Percentiles rank a stretch among this genome's conserved stretches.
Evolutionary conservation across 1,140 invertebrate genomes (phyloP).

Genomic region (Aphelenchoides besseyi): DNA sequence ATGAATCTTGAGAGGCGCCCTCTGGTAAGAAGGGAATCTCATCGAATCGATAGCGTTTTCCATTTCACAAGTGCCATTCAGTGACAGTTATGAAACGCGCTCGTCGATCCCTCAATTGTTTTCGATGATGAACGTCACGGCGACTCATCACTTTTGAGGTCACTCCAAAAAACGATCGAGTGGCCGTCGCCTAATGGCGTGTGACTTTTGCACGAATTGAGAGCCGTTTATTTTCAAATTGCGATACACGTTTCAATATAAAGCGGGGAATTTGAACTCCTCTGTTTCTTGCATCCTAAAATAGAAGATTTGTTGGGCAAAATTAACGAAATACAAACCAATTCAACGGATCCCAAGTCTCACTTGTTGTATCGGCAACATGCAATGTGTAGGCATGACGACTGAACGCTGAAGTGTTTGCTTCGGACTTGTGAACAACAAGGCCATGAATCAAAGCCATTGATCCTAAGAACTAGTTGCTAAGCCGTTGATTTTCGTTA

Average conservation of each 20-base stretch:
- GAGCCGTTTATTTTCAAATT: neutral
- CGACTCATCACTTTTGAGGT: too few relatives aligned
- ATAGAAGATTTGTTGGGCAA: neutral
- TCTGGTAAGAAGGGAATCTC: too few relatives aligned
- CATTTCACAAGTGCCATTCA: too few relatives aligned
- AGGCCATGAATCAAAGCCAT: conserved; percentile 84
- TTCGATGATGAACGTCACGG: too few relatives aligned
- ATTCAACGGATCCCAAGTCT: neutral
- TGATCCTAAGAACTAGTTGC: conserved; percentile 69
- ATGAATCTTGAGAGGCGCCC: too few relatives aligned
- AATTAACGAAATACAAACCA: neutral
- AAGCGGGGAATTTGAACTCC: neutral
- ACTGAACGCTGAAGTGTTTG: conserved; percentile 77
- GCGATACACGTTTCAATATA: neutral
- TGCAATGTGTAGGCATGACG: conserved; percentile 93
- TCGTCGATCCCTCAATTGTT: too few relatives aligned
- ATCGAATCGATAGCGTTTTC: too few relatives aligned
- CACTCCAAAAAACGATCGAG: conserved; percentile 1
- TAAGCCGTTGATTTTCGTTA: too few relatives aligned
- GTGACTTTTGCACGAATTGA: neutral
- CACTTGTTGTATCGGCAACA: conserved; percentile 70
- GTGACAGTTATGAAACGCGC: too few relatives aligned
- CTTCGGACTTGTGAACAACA: conserved; percentile 85
- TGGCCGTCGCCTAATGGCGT: neutral
- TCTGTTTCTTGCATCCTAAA: conserved; percentile 12